A percentile compares a stretch with the other conserved stretches of the same genome.
Evolutionary conservation across 2,797 vertebrate genomes (phyloP).

Genomic region (Enteromius unitaeniatus): DNA sequence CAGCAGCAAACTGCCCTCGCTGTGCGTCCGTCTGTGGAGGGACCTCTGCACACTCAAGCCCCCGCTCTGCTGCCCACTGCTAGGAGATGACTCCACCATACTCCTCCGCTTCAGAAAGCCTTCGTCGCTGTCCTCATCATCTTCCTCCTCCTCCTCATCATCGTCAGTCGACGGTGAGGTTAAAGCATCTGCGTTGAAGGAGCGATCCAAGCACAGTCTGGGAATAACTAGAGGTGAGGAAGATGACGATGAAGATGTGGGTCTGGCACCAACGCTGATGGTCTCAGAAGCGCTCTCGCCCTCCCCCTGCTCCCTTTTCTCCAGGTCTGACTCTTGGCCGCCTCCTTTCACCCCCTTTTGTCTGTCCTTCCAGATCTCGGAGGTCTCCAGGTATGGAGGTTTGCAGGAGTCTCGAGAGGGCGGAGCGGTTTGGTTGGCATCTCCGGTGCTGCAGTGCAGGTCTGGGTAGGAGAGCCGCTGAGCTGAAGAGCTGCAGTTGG

Average conservation of each 20-base stretch:
- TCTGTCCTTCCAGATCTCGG: constrained; percentile 50
- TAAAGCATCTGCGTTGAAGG: constrained; percentile 70
- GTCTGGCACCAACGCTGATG: constrained; percentile 42
- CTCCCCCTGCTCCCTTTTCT: constrained; percentile 71
- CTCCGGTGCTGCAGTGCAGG: constrained; percentile 13
- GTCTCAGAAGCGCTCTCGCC: constrained; percentile 73
- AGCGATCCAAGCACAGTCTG: constrained; percentile 76
- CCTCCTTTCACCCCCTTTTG: constrained; percentile 44
- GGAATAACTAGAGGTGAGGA: constrained; percentile 73
- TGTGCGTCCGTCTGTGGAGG: constrained; percentile 85
- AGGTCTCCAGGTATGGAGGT: constrained; percentile 44
- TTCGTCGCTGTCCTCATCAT: constrained; percentile 73
- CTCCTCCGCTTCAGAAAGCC: constrained; percentile 80
- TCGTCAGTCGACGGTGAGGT: constrained; percentile 63
- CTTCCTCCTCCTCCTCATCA: constrained; percentile 72
- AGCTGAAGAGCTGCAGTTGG: constrained; percentile 38
- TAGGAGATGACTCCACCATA: constrained; percentile 73
- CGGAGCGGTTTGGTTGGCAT: constrained; percentile 30
- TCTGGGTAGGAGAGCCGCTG: constrained; percentile 54
- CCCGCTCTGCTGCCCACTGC: constrained; percentile 59
- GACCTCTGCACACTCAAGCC: constrained; percentile 78
- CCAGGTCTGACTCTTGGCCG: constrained; percentile 26
- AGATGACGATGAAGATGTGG: constrained; percentile 59
- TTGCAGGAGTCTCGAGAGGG: constrained; percentile 46
- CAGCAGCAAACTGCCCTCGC: constrained; percentile 89